phyloP scores from a whole-genome alignment of 2,113 vertebrate species.

The Clarias macrocephalus region DNA sequence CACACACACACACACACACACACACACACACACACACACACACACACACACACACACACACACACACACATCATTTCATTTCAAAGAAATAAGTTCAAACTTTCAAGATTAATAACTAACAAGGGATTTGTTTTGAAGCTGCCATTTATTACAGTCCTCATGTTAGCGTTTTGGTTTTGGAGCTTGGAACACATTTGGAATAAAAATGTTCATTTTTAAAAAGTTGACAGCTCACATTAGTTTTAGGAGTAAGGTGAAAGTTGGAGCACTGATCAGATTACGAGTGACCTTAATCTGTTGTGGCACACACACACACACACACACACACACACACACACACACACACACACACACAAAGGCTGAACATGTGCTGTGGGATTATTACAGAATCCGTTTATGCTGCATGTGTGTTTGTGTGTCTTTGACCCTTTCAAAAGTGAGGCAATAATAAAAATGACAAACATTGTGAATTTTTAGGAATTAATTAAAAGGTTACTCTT shows the following conservation, averaged over 20 bases:
- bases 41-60: background rate
- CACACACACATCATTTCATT: background rate
- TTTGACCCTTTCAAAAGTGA: constrained; percentile 2
- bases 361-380: background rate
- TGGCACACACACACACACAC: constrained; percentile 13
- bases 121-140: background rate
- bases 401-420: background rate
- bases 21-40: background rate
- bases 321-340: constrained; percentile 4
- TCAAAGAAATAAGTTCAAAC: background rate
- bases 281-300: constrained; percentile 42
- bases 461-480: background rate
- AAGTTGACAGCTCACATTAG: background rate
- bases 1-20: no score
- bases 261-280: constrained; percentile 40
- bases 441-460: background rate
- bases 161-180: background rate
- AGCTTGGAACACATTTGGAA: background rate
- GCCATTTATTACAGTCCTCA: background rate
- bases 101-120: background rate
- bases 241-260: constrained; percentile 7
- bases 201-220: background rate
- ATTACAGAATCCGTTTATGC: background rate
- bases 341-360: constrained; percentile 12
- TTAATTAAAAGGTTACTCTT: no score